A percentile compares a stretch with the other conserved stretches of the same genome.
Conservation (phyloP, 2,797 vertebrate species). For the Hypotaenidia okinawae region DNA sequence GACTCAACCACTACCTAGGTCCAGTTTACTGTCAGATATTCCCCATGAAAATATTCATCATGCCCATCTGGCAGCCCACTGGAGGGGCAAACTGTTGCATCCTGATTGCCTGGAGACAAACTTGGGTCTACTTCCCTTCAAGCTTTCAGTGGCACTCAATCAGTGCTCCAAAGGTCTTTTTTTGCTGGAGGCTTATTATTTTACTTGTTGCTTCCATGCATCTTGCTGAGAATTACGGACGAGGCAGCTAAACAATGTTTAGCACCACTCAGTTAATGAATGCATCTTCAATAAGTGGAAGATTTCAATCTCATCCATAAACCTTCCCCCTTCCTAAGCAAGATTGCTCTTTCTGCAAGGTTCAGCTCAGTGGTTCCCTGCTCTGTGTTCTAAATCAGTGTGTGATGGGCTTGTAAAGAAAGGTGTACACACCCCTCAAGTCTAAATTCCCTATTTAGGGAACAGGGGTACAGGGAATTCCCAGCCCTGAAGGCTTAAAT, state of each 20-base stretch:
- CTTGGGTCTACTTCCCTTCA: not conserved
- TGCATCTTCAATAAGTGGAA: not conserved
- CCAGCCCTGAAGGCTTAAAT: slow-evolving; percentile 15
- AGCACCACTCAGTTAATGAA: not conserved
- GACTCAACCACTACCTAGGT: not conserved
- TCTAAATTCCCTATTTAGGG: not conserved
- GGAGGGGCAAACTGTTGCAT: not conserved
- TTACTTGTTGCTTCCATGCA: not conserved
- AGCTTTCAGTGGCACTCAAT: not conserved
- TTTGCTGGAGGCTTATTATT: not conserved
- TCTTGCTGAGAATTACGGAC: not conserved
- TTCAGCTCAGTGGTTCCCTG: not conserved
- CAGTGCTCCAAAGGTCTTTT: not conserved
- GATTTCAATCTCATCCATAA: not conserved
- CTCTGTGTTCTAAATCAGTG: not conserved
- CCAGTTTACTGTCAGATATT: not conserved
- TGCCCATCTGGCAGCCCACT: not conserved
- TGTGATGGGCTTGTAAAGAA: not conserved
- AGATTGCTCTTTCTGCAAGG: not conserved
- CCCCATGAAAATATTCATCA: not conserved
- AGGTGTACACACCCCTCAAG: not conserved
- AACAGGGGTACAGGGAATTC: not conserved
- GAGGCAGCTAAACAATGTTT: not conserved
- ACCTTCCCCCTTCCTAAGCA: not conserved
- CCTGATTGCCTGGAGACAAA: not conserved